Evolutionary conservation across 1,140 invertebrate species (phyloP).

Genomic region (Zaprionus camerounensis): DNA sequence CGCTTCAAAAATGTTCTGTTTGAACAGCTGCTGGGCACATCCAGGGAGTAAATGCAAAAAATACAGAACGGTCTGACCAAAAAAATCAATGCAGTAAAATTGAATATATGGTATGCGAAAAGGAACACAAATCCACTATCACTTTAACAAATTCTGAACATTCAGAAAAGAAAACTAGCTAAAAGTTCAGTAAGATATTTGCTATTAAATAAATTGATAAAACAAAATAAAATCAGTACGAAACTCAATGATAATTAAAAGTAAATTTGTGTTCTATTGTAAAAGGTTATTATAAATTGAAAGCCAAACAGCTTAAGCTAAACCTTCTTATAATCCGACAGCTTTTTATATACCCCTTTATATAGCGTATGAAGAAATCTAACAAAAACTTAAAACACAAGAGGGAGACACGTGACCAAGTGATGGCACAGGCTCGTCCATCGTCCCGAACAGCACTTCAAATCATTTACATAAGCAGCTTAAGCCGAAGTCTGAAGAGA

Average conservation of each 20-base stretch:
- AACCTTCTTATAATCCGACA: not conserved
- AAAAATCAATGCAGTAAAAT: not conserved
- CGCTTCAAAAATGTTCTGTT: not conserved
- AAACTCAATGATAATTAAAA: too few species aligned
- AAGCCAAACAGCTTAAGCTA: not conserved
- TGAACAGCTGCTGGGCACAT: not conserved
- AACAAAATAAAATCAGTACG: too few species aligned
- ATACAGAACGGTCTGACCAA: not conserved
- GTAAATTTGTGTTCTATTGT: too few species aligned
- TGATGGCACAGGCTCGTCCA: conserved; percentile 9
- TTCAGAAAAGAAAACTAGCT: not conserved
- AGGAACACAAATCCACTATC: not conserved
- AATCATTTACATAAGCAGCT: conserved; percentile 76
- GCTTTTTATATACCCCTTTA: not conserved
- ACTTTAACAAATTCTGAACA: not conserved
- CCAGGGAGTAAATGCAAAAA: not conserved
- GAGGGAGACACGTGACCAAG: not conserved
- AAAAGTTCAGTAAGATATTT: not conserved
- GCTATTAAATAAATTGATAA: too few species aligned
- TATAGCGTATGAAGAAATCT: not conserved
- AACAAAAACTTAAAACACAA: not conserved
- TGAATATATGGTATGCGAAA: not conserved
- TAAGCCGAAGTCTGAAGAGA: conserved; percentile 37
- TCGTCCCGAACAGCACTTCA: conserved; percentile 48
- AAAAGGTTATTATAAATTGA: not conserved